These are phyloP conservation scores for Scolopax bukidnonensis DNA, from an alignment of 2,797 vertebrate genomes.

Conservation along the genomic window DNA sequence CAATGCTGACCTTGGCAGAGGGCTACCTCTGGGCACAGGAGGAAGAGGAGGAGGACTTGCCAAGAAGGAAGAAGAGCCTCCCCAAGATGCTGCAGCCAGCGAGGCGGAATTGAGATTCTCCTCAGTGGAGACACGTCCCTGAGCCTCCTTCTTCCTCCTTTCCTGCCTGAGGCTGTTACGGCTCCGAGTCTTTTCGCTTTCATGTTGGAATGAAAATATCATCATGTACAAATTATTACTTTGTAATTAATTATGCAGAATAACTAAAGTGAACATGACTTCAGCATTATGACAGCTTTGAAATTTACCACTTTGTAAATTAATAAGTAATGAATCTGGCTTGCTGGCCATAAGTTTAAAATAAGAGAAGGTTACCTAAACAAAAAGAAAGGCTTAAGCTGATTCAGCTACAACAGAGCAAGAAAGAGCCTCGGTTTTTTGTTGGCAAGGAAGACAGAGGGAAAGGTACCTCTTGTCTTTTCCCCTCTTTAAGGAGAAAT, in stretches of 20 bases:
- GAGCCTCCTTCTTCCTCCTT: not conserved
- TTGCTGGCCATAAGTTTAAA: constrained; percentile 58
- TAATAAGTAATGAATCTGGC: constrained; percentile 63
- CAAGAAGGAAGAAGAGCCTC: not conserved
- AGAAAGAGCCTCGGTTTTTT: not conserved
- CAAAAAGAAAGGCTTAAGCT: constrained; percentile 7
- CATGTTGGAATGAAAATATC: constrained; percentile 76
- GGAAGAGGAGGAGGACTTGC: not conserved
- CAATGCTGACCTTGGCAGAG: not conserved
- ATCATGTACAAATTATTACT: constrained; percentile 80
- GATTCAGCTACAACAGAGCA: not conserved
- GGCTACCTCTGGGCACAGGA: not conserved
- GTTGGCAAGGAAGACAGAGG: not conserved
- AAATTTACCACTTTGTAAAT: constrained; percentile 72
- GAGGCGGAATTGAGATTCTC: not conserved
- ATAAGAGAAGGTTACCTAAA: constrained; percentile 50
- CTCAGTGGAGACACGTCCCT: not conserved
- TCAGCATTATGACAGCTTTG: constrained; percentile 77
- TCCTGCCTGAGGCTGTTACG: constrained; percentile 65
- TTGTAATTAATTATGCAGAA: constrained; percentile 83
- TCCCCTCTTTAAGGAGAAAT: not conserved
- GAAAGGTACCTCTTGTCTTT: not conserved
- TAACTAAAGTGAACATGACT: constrained; percentile 75
- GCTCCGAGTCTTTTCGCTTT: constrained; percentile 54
- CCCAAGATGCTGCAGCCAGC: fast-evolving